These are phyloP conservation scores for Heteropelma amictum DNA, from an alignment of 2,888 invertebrate species.

Conservation along the genomic window DNA sequence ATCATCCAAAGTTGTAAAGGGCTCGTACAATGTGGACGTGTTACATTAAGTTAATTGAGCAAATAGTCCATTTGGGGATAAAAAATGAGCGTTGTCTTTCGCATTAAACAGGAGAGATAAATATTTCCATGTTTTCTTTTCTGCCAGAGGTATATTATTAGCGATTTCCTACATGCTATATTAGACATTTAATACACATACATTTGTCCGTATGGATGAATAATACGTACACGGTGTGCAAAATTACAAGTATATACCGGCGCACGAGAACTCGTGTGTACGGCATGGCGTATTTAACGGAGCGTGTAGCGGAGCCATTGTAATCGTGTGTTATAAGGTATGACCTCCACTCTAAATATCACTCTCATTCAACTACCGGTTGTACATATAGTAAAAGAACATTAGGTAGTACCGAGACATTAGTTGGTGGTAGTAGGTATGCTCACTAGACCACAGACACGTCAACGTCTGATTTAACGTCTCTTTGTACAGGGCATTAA, in stretches of 20 bases:
- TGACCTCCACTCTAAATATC: constrained; percentile 60
- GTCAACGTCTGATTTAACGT: constrained; percentile 62
- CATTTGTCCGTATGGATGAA: too few species aligned
- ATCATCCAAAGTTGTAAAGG: too few species aligned
- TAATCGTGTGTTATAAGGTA: constrained; percentile 53
- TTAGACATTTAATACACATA: not conserved
- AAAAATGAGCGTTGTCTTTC: not conserved
- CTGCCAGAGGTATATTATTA: not conserved
- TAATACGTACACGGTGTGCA: not conserved
- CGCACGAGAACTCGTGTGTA: constrained; percentile 6
- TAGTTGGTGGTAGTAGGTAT: constrained; percentile 43
- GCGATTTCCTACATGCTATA: not conserved
- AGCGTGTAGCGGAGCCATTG: constrained; percentile 57
- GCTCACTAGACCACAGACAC: constrained; percentile 52
- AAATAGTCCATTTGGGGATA: constrained; percentile 17
- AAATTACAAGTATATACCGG: too few species aligned
- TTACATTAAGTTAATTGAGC: not conserved
- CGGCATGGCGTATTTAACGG: constrained; percentile 53
- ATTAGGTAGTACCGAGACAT: constrained; percentile 33
- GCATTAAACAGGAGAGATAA: constrained; percentile 1
- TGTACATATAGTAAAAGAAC: constrained; percentile 36
- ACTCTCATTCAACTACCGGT: constrained; percentile 59
- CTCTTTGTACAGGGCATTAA: constrained; percentile 58
- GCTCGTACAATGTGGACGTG: too few species aligned
- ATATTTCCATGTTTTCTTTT: not conserved